Percentiles rank a stretch among this genome's conserved stretches.
Conservation (phyloP, 2,797 vertebrate genomes). For the Pteronotus mesoamericanus region DNA sequence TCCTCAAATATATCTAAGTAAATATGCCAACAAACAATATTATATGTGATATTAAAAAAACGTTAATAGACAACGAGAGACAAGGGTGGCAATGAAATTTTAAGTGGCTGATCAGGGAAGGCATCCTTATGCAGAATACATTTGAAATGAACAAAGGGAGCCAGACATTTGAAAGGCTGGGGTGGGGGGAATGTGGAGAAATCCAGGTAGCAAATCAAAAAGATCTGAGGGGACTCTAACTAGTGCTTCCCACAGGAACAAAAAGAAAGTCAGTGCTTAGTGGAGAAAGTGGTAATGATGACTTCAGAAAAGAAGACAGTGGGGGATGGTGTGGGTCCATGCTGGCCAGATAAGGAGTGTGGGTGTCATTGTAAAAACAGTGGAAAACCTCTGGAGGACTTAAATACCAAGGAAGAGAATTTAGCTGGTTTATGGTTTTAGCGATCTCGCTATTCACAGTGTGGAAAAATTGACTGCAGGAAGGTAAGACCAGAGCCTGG, state of each 20-base stretch:
- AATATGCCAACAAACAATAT: not conserved
- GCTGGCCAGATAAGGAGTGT: not conserved
- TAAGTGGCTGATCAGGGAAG: not conserved
- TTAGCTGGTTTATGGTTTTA: not conserved
- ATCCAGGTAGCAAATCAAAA: not conserved
- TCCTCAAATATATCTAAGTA: not conserved
- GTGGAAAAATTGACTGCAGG: not conserved
- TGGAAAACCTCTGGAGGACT: not conserved
- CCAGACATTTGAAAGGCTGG: not conserved
- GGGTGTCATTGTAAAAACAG: not conserved
- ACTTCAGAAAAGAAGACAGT: not conserved
- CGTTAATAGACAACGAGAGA: not conserved
- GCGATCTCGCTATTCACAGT: not conserved
- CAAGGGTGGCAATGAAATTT: not conserved
- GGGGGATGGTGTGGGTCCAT: not conserved
- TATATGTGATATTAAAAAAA: not conserved
- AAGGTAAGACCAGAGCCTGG: not conserved
- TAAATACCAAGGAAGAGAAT: not conserved
- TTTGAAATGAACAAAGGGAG: constrained; percentile 6
- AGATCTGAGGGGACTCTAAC: not conserved
- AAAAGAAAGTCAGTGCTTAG: not conserved
- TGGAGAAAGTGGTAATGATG: not conserved
- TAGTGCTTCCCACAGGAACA: not conserved
- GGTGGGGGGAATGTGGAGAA: not conserved
- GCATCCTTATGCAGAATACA: not conserved